These are phyloP conservation scores for Odocoileus hemionus DNA, from an alignment of 2,113 vertebrate genomes.

Conservation along the genomic window DNA sequence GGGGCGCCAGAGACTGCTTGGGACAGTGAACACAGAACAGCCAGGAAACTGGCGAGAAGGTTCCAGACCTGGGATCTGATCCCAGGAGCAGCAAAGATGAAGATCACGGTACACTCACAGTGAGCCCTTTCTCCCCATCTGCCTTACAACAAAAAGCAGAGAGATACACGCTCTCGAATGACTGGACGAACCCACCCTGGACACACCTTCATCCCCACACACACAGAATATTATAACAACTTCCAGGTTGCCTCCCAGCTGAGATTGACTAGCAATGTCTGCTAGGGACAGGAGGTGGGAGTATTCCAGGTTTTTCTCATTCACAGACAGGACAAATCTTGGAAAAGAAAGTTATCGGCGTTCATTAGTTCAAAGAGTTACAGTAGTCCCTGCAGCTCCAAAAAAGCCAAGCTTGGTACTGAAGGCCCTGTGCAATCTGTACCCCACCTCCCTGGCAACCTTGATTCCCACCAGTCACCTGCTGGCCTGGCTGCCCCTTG, in stretches of 20 bases:
- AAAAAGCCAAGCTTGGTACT: background rate
- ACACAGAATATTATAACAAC: background rate
- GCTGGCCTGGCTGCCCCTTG: background rate
- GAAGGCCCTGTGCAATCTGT: background rate
- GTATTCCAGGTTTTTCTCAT: background rate
- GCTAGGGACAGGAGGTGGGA: background rate
- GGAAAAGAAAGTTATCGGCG: background rate
- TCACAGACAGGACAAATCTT: background rate
- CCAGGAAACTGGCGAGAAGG: background rate
- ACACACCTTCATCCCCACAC: no score
- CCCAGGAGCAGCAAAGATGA: background rate
- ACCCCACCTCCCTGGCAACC: background rate
- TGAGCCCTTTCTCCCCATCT: background rate
- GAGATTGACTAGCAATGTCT: slow-evolving; percentile 45
- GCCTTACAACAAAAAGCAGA: background rate
- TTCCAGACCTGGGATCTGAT: background rate
- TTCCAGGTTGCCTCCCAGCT: background rate
- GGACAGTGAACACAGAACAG: background rate
- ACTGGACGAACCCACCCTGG: background rate
- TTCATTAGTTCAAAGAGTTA: background rate
- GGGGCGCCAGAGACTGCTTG: slow-evolving; percentile 62
- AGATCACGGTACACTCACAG: background rate
- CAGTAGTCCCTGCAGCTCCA: background rate
- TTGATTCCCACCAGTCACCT: background rate
- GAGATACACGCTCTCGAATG: background rate